These are phyloP conservation scores for Calameuta pallipes DNA, from an alignment of 2,888 invertebrate genomes.

Conservation along the genomic window DNA sequence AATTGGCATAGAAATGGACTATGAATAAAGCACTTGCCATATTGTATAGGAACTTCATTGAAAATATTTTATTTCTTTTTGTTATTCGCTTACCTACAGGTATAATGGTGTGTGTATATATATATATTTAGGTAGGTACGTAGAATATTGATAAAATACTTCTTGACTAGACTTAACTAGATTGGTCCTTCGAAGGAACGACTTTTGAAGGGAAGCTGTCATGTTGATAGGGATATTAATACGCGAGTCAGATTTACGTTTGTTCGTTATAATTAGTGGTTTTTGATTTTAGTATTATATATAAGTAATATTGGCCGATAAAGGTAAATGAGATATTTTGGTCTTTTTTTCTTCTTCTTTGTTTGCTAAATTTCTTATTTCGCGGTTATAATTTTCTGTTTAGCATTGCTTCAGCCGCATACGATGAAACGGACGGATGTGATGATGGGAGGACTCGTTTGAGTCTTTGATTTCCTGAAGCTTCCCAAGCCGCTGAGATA, in stretches of 20 bases:
- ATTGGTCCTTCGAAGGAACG: conserved; percentile 48
- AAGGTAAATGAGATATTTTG: too few relatives aligned
- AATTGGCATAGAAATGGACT: background rate
- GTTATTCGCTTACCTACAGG: background rate
- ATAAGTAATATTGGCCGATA: too few relatives aligned
- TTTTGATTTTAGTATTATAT: background rate
- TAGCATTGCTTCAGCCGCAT: background rate
- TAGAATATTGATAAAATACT: conserved; percentile 20
- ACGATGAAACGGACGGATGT: background rate
- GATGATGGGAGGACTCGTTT: background rate
- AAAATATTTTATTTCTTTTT: conserved; percentile 8
- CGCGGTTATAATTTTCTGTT: background rate
- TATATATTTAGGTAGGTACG: conserved; percentile 18
- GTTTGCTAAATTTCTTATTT: background rate
- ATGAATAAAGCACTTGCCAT: background rate
- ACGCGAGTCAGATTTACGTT: background rate
- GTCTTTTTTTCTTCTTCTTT: background rate
- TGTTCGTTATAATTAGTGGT: background rate
- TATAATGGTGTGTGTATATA: background rate
- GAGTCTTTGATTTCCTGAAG: background rate
- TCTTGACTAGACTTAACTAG: conserved; percentile 49
- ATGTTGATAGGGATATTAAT: background rate
- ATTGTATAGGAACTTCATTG: background rate
- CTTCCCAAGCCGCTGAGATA: background rate
- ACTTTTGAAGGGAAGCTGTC: conserved; percentile 16